A percentile compares a stretch with the other conserved stretches of the same genome.
These are phyloP conservation scores for Hypotaenidia philippensis DNA, from an alignment of 2,797 vertebrate genomes.

Conservation along the genomic window DNA sequence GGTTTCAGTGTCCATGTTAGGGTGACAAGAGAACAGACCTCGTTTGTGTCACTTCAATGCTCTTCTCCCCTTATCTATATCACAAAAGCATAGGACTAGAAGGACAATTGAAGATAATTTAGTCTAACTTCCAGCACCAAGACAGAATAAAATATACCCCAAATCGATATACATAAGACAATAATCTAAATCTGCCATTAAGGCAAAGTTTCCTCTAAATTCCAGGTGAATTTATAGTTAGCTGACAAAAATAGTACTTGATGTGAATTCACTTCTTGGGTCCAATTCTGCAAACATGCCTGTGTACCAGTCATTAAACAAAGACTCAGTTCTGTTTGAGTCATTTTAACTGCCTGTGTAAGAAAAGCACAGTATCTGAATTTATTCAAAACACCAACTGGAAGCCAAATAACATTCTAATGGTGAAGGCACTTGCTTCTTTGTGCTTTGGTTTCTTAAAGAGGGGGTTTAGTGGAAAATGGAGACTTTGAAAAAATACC, in stretches of 20 bases:
- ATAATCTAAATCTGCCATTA: neutral
- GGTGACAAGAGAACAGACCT: neutral
- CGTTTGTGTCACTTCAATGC: neutral
- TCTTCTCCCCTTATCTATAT: neutral
- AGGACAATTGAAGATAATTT: neutral
- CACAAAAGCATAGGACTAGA: neutral
- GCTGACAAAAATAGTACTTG: neutral
- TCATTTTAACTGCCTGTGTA: neutral
- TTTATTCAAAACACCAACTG: neutral
- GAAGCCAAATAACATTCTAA: neutral
- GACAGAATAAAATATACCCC: neutral
- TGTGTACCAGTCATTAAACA: neutral
- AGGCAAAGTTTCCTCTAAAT: neutral
- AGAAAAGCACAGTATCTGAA: neutral
- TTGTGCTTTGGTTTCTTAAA: neutral
- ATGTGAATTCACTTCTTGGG: neutral
- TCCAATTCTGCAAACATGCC: neutral
- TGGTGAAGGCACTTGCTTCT: neutral
- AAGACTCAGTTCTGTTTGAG: neutral
- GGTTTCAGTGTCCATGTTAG: rapidly evolving
- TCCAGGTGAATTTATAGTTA: neutral
- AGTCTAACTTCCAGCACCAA: neutral
- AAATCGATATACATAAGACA: neutral
- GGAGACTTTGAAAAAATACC: neutral
- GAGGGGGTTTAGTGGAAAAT: neutral